Conservation (phyloP, 2,113 vertebrate genomes). For the Jaculus jaculus region DNA sequence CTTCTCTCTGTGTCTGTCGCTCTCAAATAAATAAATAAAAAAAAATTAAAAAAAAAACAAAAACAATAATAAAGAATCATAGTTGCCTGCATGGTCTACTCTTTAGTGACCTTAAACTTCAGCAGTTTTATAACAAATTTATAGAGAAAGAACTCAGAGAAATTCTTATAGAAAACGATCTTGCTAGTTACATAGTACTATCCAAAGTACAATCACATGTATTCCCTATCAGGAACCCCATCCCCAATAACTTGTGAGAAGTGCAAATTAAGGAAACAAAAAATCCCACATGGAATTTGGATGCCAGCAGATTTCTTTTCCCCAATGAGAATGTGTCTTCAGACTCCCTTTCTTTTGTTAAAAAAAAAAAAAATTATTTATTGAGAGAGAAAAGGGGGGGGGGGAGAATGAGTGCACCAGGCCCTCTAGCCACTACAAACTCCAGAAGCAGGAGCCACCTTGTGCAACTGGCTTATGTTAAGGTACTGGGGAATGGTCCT, state of each 20-base stretch:
- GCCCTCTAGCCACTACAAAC: too few relatives aligned
- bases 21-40: too few relatives aligned
- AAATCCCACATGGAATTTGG: neutral
- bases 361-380: neutral
- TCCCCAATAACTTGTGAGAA: neutral
- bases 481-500: too few relatives aligned
- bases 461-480: too few relatives aligned
- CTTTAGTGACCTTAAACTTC: neutral
- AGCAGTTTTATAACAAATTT: neutral
- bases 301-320: constrained; percentile 5
- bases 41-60: too few relatives aligned
- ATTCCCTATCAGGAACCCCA: neutral
- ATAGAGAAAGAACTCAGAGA: neutral
- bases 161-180: neutral
- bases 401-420: too few relatives aligned
- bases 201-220: neutral
- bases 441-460: too few relatives aligned
- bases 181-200: neutral
- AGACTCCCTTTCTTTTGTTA: neutral
- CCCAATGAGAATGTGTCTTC: constrained; percentile 16
- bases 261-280: neutral
- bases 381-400: too few relatives aligned
- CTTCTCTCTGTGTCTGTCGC: too few relatives aligned
- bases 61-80: neutral
- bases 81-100: neutral